Conservation (phyloP, 2,113 vertebrate species). For the Puma concolor region DNA sequence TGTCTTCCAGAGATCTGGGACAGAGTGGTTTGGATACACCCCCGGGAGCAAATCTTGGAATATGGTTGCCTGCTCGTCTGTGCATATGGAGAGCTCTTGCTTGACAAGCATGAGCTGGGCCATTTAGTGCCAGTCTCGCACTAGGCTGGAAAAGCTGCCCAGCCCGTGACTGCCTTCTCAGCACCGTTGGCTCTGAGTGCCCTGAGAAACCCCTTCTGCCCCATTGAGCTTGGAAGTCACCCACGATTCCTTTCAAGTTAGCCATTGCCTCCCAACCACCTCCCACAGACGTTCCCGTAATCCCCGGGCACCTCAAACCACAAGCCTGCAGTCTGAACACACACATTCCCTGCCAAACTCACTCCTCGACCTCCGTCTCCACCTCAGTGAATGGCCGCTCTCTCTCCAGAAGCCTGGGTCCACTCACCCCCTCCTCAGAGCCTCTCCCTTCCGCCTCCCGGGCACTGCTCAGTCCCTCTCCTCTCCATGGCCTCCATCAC, state of each 20-base stretch:
- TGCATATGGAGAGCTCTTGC: background rate
- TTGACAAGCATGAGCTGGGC: background rate
- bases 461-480: background rate
- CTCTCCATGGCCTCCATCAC: background rate
- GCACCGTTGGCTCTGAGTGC: background rate
- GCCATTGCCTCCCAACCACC: background rate
- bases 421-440: background rate
- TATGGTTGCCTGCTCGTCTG: background rate
- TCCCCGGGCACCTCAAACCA: background rate
- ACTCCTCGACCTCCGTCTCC: background rate
- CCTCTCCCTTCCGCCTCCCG: background rate
- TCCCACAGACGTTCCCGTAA: background rate
- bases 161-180: background rate
- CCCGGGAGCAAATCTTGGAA: background rate
- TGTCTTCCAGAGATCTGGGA: background rate
- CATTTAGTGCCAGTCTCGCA: background rate
- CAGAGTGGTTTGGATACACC: background rate
- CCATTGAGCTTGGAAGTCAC: background rate
- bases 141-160: background rate
- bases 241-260: background rate
- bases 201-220: constrained; percentile 20
- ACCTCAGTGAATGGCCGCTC: background rate
- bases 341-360: background rate
- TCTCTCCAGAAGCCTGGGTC: background rate
- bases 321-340: background rate